Base-by-base conservation (phyloP, 2,113 vertebrate species). In the Tachysurus fulvidraco region DNA sequence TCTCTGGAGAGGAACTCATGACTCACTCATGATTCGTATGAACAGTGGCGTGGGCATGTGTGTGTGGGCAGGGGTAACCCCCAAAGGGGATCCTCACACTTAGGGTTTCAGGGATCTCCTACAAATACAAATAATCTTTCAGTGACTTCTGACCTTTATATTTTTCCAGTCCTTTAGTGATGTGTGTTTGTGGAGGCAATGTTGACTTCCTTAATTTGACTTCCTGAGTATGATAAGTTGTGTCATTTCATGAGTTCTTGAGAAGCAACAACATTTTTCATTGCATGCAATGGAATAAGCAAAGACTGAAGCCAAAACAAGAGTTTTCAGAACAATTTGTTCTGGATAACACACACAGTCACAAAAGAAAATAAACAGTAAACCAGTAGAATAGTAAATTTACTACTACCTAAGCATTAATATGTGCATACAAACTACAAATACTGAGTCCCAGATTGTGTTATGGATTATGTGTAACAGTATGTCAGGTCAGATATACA, bases 41-140 rank as follows among this genome's bases (percentile, higher is more conserved):
- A 64, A 89, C 83, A 87, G 81, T 28, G n/a, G 84, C 87, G 91
- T 91, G 92, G 57, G 93, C 91, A 91, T 60, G 93, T 85, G 77
- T 41, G 91, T 79, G 93, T 89, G 87, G 91, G 91, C 83, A 89
- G 74, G 91, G 94, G 92, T 91, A 91, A 93, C 93, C 94, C 94
- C 93, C 92, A 79, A 87, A 89, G 92, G 93, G 94, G 91, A 88
- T 90, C 90, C 87, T 87, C 69, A 76, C 55, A 64, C 81, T 17
- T 67, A 82, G 89, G 92, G 91, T 94, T 92, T 91, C 62, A 93
- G 92, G 94, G 94, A 92, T 94, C 91, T 94, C 94, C 94, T 85
- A 28, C 84, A 46, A 87, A 88, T 89, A 91, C 81, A 83, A 91
- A 74, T 85, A 44, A 84, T 90, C 23, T 92, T 90, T 74, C 28